Percentiles rank a stretch among this genome's conserved stretches.
Conservation (phyloP, 2,113 vertebrate genomes). For the Gallinago media region DNA sequence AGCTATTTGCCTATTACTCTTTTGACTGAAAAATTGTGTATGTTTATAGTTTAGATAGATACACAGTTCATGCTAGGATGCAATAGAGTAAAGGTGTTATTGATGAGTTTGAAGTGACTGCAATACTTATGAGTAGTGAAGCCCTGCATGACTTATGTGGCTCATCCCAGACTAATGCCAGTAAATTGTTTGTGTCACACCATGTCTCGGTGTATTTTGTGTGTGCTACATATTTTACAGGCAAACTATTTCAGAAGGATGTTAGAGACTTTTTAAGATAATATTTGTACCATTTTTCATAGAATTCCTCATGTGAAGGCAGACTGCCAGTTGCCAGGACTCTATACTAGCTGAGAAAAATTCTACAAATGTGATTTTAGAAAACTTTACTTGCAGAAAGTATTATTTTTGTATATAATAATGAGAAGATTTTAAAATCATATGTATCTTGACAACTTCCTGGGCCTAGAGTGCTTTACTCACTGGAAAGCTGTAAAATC, state of each 20-base stretch:
- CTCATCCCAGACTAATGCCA: background rate
- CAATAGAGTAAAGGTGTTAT: background rate
- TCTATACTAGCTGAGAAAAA: background rate
- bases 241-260: constrained; percentile 24
- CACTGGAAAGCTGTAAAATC: background rate
- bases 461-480: background rate
- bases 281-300: constrained; percentile 1
- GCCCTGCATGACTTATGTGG: background rate
- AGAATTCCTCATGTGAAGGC: background rate
- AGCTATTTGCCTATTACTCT: constrained; percentile 51
- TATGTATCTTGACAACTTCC: background rate
- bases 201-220: background rate
- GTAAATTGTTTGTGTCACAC: background rate
- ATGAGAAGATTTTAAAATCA: background rate
- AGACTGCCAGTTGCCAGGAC: background rate
- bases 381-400: background rate
- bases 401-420: background rate
- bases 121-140: background rate
- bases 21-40: background rate
- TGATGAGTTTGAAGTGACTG: background rate
- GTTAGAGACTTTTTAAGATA: background rate
- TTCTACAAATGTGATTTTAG: background rate
- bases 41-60: constrained; percentile 16
- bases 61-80: background rate
- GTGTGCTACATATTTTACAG: background rate